Conservation (phyloP, 2,113 vertebrate genomes). For the Oostethus manadensis region DNA sequence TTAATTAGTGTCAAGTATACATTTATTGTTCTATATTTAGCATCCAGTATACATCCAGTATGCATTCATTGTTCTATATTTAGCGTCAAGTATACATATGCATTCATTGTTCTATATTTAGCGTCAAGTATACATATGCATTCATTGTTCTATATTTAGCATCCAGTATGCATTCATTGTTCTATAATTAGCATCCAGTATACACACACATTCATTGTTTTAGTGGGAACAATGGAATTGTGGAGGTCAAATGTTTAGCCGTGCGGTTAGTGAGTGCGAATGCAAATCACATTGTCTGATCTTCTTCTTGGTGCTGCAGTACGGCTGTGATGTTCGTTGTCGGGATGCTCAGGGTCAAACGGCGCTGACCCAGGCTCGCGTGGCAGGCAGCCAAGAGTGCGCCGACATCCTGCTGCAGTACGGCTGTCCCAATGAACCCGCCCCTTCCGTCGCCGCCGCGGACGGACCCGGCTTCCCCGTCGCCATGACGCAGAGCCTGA, state of each 20-base stretch:
- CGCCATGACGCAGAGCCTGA: conserved; percentile 69
- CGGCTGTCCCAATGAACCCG: conserved; percentile 77
- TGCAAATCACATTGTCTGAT: conserved; percentile 1
- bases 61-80: no score
- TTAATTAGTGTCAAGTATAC: no score
- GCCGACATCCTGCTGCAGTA: conserved; percentile 87
- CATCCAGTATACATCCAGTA: no score
- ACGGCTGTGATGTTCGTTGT: conserved; percentile 86
- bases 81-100: no score
- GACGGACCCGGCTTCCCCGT: conserved; percentile 70
- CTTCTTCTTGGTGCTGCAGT: conserved; percentile 65
- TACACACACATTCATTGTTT: no score
- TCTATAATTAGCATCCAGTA: no score
- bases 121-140: no score
- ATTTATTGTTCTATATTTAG: no score
- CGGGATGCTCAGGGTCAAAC: conserved; percentile 84
- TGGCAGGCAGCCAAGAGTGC: conserved; percentile 87
- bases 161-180: no score
- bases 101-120: no score
- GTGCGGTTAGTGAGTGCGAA: background rate
- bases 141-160: no score
- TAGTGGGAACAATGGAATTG: background rate
- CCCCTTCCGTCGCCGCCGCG: conserved; percentile 22
- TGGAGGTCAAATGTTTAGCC: background rate
- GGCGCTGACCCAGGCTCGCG: conserved; percentile 79